Base-by-base conservation (phyloP, 2,113 vertebrate genomes). In the Gasterosteus nipponicus region DNA sequence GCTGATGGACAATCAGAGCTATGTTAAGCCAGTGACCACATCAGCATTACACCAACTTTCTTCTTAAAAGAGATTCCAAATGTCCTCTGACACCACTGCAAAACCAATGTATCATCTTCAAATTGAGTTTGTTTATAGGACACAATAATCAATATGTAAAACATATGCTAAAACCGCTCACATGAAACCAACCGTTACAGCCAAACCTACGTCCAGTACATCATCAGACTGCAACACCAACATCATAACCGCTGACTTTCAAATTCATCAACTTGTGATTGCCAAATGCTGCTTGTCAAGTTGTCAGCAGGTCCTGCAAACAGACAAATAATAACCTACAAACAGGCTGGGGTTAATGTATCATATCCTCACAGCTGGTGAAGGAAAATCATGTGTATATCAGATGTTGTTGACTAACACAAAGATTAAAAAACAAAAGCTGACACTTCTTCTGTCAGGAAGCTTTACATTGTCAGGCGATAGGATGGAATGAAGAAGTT, bases 1-100 rank as follows among this genome's bases (percentile, higher is more conserved):
- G 59, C 73, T 81, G 73, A 73, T 74, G 59, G 66, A 44, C 47
- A 33, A 29, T 61, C 66, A 31, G 46, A 74, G 42, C 41, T 82
- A 66, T 70, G 61, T 81, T 83, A 75, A 49, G n/a, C 12, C 35
- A 46, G 29, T n/a, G 33, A 10, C 57, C 29, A 56, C 66, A 29
- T 11, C 41, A 61, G 29, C 12, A 70, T 53, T 54, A 41, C 66
- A 62, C 29, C 19, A 56, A 58, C 18, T 46, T 6, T 65, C 53
- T 46, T 56, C n/a, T 10, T 49, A 2, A 57, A 67, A 66, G 33
- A 73, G 61, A 65, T 76, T 78, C 60, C 46, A 47, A 26, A 14
- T 61, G n/a, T 65, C 64, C 46, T 18, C 15, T 1, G 56, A 42
- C 46, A 70, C 39, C 33, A 58, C 12, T 12, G 10, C 26, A 12